Percentiles rank a stretch among this genome's conserved stretches.
Conservation (phyloP, 2,113 vertebrate species). For the Macroglossus sobrinus region DNA sequence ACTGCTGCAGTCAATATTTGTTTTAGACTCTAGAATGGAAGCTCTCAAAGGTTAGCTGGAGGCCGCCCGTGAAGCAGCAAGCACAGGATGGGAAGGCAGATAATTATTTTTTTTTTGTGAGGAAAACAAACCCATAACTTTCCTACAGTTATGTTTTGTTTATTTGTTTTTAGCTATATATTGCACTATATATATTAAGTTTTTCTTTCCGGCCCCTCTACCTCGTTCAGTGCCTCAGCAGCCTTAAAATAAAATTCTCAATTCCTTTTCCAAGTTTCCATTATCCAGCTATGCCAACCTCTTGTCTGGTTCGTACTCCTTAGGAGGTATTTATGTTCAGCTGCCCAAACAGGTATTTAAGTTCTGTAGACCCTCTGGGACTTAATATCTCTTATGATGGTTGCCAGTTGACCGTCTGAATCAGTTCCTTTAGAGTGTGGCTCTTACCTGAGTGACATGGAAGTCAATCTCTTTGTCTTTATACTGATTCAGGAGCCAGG, state of each 20-base stretch:
- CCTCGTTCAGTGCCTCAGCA: neutral
- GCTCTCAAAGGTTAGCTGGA: neutral
- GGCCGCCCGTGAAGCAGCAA: fast-evolving
- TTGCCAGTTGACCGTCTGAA: neutral
- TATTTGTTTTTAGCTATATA: too few relatives aligned
- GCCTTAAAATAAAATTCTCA: neutral
- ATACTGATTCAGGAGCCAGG: constrained; percentile 71
- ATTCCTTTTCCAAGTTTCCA: neutral
- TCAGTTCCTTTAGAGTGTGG: neutral
- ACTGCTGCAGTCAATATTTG: constrained; percentile 32
- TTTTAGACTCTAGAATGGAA: constrained; percentile 63
- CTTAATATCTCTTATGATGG: neutral
- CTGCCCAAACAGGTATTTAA: neutral
- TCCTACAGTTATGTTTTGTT: neutral
- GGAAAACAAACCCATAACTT: neutral
- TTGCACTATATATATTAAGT: too few relatives aligned
- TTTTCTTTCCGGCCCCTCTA: neutral
- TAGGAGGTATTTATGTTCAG: neutral
- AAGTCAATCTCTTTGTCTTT: constrained; percentile 64
- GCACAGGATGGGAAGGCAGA: neutral
- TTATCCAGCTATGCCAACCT: neutral
- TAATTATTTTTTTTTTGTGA: neutral
- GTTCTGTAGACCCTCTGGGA: neutral
- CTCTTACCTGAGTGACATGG: constrained; percentile 68
- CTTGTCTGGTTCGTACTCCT: neutral